Percentiles rank a stretch among this genome's conserved stretches.
Evolutionary conservation across 2,797 vertebrate species (phyloP).

Genomic region (Perodicticus potto): DNA sequence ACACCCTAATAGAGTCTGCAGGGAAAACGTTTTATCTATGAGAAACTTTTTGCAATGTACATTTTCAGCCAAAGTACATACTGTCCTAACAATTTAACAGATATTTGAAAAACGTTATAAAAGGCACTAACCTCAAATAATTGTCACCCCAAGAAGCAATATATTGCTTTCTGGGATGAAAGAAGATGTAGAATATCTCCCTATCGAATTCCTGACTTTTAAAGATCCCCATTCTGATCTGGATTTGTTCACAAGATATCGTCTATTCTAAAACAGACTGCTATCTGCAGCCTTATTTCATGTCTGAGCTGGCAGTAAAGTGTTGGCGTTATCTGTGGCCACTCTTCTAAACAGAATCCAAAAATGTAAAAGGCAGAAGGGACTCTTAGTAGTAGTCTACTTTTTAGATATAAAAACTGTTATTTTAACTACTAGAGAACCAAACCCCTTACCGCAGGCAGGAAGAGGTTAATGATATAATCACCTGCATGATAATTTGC

Average conservation of each 20-base stretch:
- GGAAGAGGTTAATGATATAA: not conserved
- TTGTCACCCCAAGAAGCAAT: not conserved
- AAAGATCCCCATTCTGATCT: not conserved
- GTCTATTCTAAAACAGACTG: not conserved
- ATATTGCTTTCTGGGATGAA: not conserved
- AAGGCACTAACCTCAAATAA: not conserved
- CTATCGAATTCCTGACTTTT: constrained; percentile 10
- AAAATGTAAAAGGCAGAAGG: not conserved
- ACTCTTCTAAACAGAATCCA: not conserved
- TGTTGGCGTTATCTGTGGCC: not conserved
- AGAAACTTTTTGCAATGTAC: not conserved
- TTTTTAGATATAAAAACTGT: not conserved
- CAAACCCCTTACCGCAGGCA: not conserved
- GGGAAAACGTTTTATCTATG: constrained; percentile 27
- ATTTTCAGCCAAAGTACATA: constrained; percentile 31
- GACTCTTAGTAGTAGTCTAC: no score
- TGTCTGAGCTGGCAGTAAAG: not conserved
- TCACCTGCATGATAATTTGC: not conserved
- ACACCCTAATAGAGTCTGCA: constrained; percentile 49
- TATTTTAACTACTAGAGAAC: not conserved
- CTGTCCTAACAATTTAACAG: constrained; percentile 18
- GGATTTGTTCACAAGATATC: not conserved
- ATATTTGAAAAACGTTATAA: constrained; percentile 18
- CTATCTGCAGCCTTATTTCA: not conserved
- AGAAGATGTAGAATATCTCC: not conserved